These are phyloP conservation scores for Mionectes macconnelli DNA, from an alignment of 2,113 vertebrate species.

Conservation along the genomic window DNA sequence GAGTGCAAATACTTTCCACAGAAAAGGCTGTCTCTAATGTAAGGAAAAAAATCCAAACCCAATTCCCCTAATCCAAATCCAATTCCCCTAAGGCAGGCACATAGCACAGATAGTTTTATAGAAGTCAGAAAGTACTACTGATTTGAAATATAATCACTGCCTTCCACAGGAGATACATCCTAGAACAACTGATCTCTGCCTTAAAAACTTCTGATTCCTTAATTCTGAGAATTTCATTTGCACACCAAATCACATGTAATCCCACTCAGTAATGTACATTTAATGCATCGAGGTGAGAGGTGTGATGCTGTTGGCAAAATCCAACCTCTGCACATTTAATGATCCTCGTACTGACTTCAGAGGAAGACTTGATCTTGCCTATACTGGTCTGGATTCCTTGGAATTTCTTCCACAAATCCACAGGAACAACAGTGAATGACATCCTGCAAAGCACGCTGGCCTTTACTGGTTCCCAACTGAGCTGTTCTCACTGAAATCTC, in stretches of 20 bases:
- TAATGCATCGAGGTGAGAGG: neutral
- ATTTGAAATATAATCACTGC: neutral
- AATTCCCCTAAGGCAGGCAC: neutral
- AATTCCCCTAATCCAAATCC: neutral
- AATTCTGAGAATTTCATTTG: neutral
- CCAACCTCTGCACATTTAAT: neutral
- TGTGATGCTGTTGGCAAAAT: neutral
- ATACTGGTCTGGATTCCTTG: neutral
- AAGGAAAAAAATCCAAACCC: neutral
- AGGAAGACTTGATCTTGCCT: neutral
- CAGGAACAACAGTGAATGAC: neutral
- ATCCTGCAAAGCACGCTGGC: neutral
- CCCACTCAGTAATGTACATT: no score
- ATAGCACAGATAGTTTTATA: neutral
- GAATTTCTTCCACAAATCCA: neutral
- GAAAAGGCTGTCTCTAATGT: neutral
- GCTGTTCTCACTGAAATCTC: neutral
- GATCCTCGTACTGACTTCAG: neutral
- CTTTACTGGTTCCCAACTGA: neutral
- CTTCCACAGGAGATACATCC: neutral
- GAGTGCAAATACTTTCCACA: neutral
- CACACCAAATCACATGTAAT: neutral
- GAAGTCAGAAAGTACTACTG: neutral
- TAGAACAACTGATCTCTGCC: neutral
- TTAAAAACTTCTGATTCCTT: neutral